Conservation (phyloP, 2,888 invertebrate species). For the Nebria brevicollis region DNA sequence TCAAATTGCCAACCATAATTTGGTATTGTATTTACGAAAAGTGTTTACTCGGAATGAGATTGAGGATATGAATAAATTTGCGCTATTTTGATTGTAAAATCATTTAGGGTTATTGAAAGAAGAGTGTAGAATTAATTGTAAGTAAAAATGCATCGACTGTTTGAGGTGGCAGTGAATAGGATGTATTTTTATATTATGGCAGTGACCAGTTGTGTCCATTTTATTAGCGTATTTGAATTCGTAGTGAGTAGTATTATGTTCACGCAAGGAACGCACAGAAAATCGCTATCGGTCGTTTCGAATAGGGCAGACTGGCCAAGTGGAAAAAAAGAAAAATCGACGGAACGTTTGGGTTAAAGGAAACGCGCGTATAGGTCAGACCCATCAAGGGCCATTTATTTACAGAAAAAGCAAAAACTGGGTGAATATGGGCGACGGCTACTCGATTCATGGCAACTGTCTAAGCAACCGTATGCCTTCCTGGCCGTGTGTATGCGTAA, state of each 20-base stretch:
- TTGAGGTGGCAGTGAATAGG: neutral
- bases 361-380: constrained; percentile 9
- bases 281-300: constrained; percentile 23
- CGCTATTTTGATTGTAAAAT: too few relatives aligned
- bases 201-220: constrained; percentile 17
- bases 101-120: too few relatives aligned
- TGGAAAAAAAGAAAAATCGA: constrained; percentile 43
- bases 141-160: neutral
- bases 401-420: constrained; percentile 1
- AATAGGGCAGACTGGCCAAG: constrained; percentile 34
- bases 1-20: too few relatives aligned
- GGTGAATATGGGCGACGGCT: neutral
- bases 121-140: neutral
- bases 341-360: constrained; percentile 8
- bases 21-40: too few relatives aligned
- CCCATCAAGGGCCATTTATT: constrained; percentile 25
- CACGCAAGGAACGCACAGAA: constrained; percentile 13
- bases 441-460: too few relatives aligned
- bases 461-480: neutral
- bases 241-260: constrained; percentile 23
- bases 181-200: neutral
- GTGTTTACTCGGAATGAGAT: too few relatives aligned
- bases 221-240: constrained; percentile 42
- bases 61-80: too few relatives aligned
- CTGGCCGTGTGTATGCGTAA: neutral